A percentile compares a stretch with the other conserved stretches of the same genome.
These are phyloP conservation scores for Parauchenoglanis punctatus DNA, from an alignment of 2,797 vertebrate species.

Conservation along the genomic window DNA sequence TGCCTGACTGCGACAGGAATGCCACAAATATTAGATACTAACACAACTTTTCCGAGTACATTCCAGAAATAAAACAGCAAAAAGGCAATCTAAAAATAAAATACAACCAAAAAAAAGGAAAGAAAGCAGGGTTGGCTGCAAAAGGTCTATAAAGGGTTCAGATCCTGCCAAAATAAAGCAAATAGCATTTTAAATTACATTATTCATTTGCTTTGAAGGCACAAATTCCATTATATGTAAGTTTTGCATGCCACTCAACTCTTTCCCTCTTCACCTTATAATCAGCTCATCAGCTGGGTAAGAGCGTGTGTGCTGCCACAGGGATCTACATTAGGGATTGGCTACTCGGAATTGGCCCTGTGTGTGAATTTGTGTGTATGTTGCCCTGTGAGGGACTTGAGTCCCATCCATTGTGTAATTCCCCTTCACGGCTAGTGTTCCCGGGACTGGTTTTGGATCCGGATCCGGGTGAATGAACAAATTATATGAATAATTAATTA, in stretches of 20 bases:
- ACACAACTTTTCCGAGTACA: background rate
- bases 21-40: constrained; percentile 12
- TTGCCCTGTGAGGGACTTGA: background rate
- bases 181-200: constrained; percentile 28
- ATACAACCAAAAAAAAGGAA: no score
- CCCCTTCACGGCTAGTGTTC: background rate
- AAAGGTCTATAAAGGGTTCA: background rate
- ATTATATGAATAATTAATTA: background rate
- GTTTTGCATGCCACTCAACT: background rate
- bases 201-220: constrained; percentile 43
- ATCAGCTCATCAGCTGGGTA: background rate
- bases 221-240: constrained; percentile 33
- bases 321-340: background rate
- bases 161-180: background rate
- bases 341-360: background rate
- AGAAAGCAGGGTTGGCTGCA: background rate
- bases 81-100: background rate
- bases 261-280: background rate
- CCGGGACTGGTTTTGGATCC: background rate
- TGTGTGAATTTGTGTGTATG: background rate
- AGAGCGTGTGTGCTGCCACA: background rate
- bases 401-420: background rate
- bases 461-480: background rate
- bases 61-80: constrained; percentile 9
- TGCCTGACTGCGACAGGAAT: constrained; percentile 28